Percentiles rank a stretch among this genome's conserved stretches.
These are phyloP conservation scores for Hymenochirus boettgeri DNA, from an alignment of 2,113 vertebrate species.

Conservation along the genomic window DNA sequence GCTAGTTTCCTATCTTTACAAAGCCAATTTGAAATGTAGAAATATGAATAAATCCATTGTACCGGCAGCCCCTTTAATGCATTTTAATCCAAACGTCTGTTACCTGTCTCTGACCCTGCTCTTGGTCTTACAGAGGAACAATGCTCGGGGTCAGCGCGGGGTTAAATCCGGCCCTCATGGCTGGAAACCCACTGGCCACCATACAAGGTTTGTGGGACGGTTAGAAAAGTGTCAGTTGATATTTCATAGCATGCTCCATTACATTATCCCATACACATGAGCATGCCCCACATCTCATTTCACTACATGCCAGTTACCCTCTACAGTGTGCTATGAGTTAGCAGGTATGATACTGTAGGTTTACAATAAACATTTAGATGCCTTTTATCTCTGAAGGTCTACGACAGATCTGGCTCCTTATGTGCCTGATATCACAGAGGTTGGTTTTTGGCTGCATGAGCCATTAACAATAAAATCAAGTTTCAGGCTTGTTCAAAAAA, in stretches of 20 bases:
- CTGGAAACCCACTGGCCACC: constrained; percentile 87
- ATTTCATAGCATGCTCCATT: constrained; percentile 30
- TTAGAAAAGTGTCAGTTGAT: constrained; percentile 19
- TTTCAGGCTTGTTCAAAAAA: no score
- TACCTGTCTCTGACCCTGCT: constrained; percentile 50
- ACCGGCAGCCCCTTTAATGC: background rate
- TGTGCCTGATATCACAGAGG: no score
- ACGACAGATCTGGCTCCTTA: no score
- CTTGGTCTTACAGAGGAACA: constrained; percentile 80
- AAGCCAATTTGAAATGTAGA: no score
- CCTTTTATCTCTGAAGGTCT: no score
- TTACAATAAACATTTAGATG: no score
- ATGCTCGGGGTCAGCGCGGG: constrained; percentile 89
- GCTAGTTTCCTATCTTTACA: no score
- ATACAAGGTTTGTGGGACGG: constrained; percentile 82
- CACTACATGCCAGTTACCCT: background rate
- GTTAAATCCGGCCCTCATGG: constrained; percentile 85
- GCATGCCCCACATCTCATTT: constrained; percentile 9
- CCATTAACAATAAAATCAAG: no score
- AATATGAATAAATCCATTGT: no score
- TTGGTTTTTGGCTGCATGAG: no score
- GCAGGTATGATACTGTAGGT: no score
- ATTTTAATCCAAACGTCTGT: no score
- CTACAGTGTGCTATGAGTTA: background rate
- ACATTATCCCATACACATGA: background rate